Base-by-base conservation (phyloP, 2,113 vertebrate species). In the Ifrita kowaldi region DNA sequence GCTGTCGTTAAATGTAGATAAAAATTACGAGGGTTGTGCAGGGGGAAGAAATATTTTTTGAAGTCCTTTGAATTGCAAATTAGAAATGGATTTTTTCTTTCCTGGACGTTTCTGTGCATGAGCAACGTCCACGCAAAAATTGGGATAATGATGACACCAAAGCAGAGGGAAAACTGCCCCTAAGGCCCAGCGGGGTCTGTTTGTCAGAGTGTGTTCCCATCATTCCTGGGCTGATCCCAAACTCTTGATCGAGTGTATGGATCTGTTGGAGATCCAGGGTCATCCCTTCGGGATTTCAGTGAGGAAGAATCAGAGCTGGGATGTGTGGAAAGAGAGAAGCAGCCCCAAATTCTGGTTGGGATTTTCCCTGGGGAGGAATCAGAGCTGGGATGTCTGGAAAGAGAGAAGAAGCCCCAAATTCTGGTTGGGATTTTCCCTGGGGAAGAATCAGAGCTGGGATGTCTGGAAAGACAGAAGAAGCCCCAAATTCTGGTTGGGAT, bases 401-500 rank as follows among this genome's bases (percentile, higher is more conserved):
- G 13, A 37, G 27, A 67, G 50, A 11, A 71, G 22, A 19, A 81
- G 11, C 3, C 50, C 20, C 8, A 11, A 0, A 12, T 62, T 53
- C 1, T 0, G 1, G 16, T 0, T 26, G 56, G 1, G 46, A 47
- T 57, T 87, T 74, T 9, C 10, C 16, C 35, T 52, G 52, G 50
- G 53, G 67, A 83, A 65, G 9, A 8, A 15, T 17, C 41, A 30
- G 79, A 52, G 17, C 23, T 47, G 22, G 26, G 24, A 10, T n/a
- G 55, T 23, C 39, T 39, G 18, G 30, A 65, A 77, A 4, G 13
- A 37, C 24, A 67, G 52, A 12, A 71, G 26, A 15, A 81, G 11
- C 3, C 47, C 20, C 7, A 10, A 0, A 13, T 62, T 53, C 1
- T 0, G 1, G 16, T 46, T 10, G 44, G 44, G 44, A 46, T n/a